These are phyloP conservation scores for Callopanchax toddi DNA, from an alignment of 2,113 vertebrate genomes.

Conservation along the genomic window DNA sequence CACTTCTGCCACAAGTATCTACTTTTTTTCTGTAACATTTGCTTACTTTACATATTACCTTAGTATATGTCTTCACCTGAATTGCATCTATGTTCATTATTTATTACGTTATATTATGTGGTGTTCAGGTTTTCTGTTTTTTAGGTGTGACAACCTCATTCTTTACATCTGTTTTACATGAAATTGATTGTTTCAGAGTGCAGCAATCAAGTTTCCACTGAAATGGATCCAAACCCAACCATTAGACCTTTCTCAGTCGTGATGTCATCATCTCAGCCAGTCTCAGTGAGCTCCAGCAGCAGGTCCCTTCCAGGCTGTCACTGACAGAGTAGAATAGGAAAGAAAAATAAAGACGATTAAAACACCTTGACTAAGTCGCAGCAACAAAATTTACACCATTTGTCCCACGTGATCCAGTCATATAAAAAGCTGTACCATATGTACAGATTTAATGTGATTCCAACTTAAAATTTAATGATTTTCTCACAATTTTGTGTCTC, in stretches of 20 bases:
- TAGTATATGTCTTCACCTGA: not conserved
- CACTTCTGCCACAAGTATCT: not conserved
- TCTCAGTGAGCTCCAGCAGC: too few relatives aligned
- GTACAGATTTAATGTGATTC: too few relatives aligned
- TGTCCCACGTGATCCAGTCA: too few relatives aligned
- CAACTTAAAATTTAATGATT: too few relatives aligned
- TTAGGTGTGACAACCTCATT: not conserved
- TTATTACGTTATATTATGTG: not conserved
- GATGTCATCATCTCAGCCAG: constrained; percentile 14
- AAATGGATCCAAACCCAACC: constrained; percentile 1
- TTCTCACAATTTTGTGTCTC: too few relatives aligned
- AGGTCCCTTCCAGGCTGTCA: too few relatives aligned
- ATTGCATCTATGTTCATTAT: not conserved
- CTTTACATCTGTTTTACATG: constrained; percentile 27
- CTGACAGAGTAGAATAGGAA: too few relatives aligned
- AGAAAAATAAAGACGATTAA: too few relatives aligned
- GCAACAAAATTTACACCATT: too few relatives aligned
- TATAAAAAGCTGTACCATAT: too few relatives aligned
- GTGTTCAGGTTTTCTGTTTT: not conserved
- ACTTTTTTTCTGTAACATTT: not conserved
- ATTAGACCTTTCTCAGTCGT: not conserved
- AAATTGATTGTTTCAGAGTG: constrained; percentile 26
- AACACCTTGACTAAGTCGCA: too few relatives aligned
- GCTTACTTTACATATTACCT: not conserved
- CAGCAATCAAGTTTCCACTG: constrained; percentile 8